Base-by-base conservation (phyloP, 2,113 vertebrate species). In the Halcyon senegalensis region DNA sequence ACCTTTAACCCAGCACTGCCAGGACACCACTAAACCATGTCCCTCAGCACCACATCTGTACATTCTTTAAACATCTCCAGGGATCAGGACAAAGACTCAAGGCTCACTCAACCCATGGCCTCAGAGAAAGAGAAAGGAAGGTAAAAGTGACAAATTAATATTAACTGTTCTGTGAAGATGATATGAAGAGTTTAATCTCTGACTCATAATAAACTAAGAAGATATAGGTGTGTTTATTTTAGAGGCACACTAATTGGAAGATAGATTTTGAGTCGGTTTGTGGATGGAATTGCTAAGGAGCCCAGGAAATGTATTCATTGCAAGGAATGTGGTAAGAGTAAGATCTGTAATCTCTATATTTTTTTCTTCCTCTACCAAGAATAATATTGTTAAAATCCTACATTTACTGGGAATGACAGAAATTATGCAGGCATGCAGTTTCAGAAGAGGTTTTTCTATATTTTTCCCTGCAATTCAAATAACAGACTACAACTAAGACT, bases 161-260 rank as follows among this genome's bases (percentile, higher is more conserved):
- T 56, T 43, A 85, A 74, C 51, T 67, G 28, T 74, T 84, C 68
- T 55, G n/a, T 0, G 0, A 85, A 73, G 55, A 84, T 4, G 9
- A 44, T 33, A 30, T 46, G 70, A 89, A 62, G 33, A 58, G 23
- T 64, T 85, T 78, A 2, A 73, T 58, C 33, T 86, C 76, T 78
- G 83, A 95, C 80, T 80, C 72, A 67, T 30, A 87, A 73, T 25
- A 67, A 93, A n/a, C 44, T 18, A 27, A 60, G 41, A 51, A 77
- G 33, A 76, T 86, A 93, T 46, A 19, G 28, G 28, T 46, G 6
- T 30, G 39, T 78, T 89, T 92, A 93, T 84, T 92, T 89, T 72
- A 89, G 64, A 87, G 28, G 16, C 16, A 77, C 21, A 43, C 17
- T 37, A 95, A 95, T 43, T 72, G 73, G 68, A 94, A 60, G 37